Evolutionary conservation across 2,797 vertebrate genomes (phyloP).

Genomic region (Lutjanus argentimaculatus): DNA sequence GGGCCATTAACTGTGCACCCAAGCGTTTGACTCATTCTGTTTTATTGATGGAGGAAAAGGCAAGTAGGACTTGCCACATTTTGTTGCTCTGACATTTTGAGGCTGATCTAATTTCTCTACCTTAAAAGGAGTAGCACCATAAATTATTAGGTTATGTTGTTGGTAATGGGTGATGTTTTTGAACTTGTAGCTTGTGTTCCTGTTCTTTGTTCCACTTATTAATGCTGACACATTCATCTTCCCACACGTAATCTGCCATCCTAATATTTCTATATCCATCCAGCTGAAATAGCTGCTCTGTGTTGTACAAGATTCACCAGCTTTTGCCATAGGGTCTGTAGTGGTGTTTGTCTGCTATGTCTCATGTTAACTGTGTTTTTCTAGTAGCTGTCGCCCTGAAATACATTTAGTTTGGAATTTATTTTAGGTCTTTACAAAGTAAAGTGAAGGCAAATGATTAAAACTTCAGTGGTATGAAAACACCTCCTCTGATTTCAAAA

Average conservation of each 20-base stretch:
- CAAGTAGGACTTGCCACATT: conserved; percentile 29
- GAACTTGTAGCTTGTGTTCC: conserved; percentile 9
- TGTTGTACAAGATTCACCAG: not conserved
- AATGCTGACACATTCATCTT: conserved; percentile 13
- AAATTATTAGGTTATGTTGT: conserved; percentile 19
- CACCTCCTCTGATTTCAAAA: not conserved
- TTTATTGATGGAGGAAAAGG: conserved; percentile 61
- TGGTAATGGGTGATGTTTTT: conserved; percentile 19
- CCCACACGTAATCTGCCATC: not conserved
- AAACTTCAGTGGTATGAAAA: not conserved
- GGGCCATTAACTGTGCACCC: conserved; percentile 72
- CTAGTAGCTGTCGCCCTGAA: not conserved
- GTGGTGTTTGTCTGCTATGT: not conserved
- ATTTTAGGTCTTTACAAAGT: not conserved
- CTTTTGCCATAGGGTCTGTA: not conserved
- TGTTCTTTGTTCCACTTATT: conserved; percentile 27
- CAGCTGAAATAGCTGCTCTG: conserved; percentile 11
- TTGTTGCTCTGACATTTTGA: conserved; percentile 51
- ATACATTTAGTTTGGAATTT: not conserved
- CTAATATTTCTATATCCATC: not conserved
- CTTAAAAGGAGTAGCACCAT: conserved; percentile 38
- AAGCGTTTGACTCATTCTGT: conserved; percentile 57
- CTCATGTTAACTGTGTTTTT: conserved; percentile 4
- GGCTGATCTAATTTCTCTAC: conserved; percentile 50
- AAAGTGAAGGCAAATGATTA: not conserved